A percentile compares a stretch with the other conserved stretches of the same genome.
phyloP scores from a whole-genome alignment of 2,888 invertebrate genomes.

The Caprella mutica region DNA sequence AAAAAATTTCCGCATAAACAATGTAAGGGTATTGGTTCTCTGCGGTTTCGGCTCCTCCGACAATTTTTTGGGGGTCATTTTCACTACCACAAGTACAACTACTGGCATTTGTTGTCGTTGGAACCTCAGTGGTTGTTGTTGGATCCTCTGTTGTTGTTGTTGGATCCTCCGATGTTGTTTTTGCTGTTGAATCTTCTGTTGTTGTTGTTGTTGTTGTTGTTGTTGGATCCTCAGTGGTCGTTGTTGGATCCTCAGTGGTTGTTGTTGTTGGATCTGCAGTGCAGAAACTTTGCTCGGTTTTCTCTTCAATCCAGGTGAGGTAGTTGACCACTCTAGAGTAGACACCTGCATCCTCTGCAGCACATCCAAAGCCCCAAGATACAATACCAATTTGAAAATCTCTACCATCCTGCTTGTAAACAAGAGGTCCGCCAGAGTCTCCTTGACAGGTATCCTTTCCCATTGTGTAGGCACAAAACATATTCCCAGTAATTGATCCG shows the following conservation, averaged over 20 bases:
- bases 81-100: slow-evolving; percentile 16
- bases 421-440: slow-evolving; percentile 31
- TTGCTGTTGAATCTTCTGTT: not conserved
- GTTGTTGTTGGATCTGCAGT: no score
- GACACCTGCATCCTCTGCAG: slow-evolving; percentile 17
- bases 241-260: not conserved
- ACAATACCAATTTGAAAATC: slow-evolving; percentile 14
- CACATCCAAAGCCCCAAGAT: slow-evolving; percentile 22
- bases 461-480: slow-evolving; percentile 15
- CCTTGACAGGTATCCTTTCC: slow-evolving; percentile 24
- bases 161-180: not conserved
- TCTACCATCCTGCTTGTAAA: slow-evolving; percentile 4
- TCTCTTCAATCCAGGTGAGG: slow-evolving; percentile 16
- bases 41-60: slow-evolving; percentile 9
- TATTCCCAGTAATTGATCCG: slow-evolving; percentile 14
- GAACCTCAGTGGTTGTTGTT: not conserved
- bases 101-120: not conserved
- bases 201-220: not conserved
- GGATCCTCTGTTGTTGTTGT: not conserved
- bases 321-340: slow-evolving; percentile 18
- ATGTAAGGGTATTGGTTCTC: slow-evolving; percentile 21
- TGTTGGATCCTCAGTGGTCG: not conserved
- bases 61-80: slow-evolving; percentile 11
- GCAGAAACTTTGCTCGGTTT: slow-evolving; percentile 4
- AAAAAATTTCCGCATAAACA: not conserved